Evolutionary conservation across 2,113 vertebrate species (phyloP), one percentile per base, ranked within the genome.

Genomic region (Pelusios castaneus): DNA sequence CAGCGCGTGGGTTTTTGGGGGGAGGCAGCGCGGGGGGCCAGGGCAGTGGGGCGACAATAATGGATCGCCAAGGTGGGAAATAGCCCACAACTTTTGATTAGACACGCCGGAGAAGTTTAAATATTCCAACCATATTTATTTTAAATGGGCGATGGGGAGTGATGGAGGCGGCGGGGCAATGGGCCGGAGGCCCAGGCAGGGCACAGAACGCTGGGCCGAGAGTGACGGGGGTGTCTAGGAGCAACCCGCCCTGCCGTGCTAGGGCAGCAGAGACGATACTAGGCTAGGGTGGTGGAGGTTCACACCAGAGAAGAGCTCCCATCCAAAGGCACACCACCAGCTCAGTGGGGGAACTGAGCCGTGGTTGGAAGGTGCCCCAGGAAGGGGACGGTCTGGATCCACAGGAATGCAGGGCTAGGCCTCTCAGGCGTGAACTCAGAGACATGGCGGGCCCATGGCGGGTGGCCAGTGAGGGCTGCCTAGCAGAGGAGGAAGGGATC

Each of bases 81-180:
- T 97, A 98, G 98, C 97, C 97, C 97, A 98, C 97, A 98, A 98
- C 97, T 98, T 98, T 97, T 97, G 97, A 98, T 98, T 97, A 98
- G 97, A 96, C 96, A 96, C 96, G 97, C 97, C 97, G 97, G 97
- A 98, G 98, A 98, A 98, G 97, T 98, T 98, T 98, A 98, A 98
- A 98, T 98, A 98, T 96, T 96, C 90, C 93, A 85, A 92, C 98
- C 97, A 88, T 91, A 92, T 97, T 94, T 94, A 94, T 95, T 85
- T 95, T 88, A 76, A 95, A 89, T 47, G 82, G 89, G 80, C 85
- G 85, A 77, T 27, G 55, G 83, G 88, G 86, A 83, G 80, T 92
- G 88, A 83, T 76, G 81, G 80, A 82, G 52, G n/a, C 85, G 41
- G 85, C 47, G 43, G 54, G 19, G 73, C 79, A 84, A 77, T 73